Evolutionary conservation across 2,797 vertebrate species (phyloP).

Genomic region (Spea hammondii): DNA sequence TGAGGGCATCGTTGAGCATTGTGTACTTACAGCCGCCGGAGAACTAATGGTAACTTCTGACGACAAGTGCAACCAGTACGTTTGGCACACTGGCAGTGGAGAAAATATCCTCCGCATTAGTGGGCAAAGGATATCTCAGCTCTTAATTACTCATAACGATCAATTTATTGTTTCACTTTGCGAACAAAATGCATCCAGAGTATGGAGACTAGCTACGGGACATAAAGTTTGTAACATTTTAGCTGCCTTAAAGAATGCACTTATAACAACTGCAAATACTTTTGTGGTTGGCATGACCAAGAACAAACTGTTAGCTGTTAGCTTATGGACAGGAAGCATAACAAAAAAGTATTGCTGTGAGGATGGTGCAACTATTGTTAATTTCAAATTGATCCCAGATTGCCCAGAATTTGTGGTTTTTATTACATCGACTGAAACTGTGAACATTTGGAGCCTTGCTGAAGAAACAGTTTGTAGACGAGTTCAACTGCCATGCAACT

Average conservation of each 20-base stretch:
- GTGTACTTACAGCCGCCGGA: constrained; percentile 90
- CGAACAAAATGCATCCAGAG: constrained; percentile 94
- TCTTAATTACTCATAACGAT: constrained; percentile 97
- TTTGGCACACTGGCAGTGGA: constrained; percentile 91
- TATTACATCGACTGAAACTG: constrained; percentile 91
- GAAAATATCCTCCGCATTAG: constrained; percentile 98
- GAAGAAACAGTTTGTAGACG: constrained; percentile 93
- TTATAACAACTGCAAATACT: constrained; percentile 96
- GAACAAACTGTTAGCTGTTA: constrained; percentile 95
- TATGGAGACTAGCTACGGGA: constrained; percentile 94
- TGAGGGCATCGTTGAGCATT: constrained; percentile 92
- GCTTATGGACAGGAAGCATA: constrained; percentile 97
- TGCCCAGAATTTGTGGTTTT: constrained; percentile 93
- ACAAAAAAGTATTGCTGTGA: constrained; percentile 98
- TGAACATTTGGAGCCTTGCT: constrained; percentile 94
- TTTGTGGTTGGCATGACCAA: constrained; percentile 93
- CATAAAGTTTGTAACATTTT: constrained; percentile 98
- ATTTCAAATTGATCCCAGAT: constrained; percentile 93
- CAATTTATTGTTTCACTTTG: constrained; percentile 98
- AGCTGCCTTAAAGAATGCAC: constrained; percentile 91
- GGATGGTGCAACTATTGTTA: constrained; percentile 89
- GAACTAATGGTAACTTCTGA: constrained; percentile 96
- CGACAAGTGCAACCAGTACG: constrained; percentile 94
- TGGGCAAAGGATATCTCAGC: constrained; percentile 92
- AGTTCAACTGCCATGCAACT: constrained; percentile 89